Conservation (phyloP, 2,888 invertebrate species). For the Plebejus argus region DNA sequence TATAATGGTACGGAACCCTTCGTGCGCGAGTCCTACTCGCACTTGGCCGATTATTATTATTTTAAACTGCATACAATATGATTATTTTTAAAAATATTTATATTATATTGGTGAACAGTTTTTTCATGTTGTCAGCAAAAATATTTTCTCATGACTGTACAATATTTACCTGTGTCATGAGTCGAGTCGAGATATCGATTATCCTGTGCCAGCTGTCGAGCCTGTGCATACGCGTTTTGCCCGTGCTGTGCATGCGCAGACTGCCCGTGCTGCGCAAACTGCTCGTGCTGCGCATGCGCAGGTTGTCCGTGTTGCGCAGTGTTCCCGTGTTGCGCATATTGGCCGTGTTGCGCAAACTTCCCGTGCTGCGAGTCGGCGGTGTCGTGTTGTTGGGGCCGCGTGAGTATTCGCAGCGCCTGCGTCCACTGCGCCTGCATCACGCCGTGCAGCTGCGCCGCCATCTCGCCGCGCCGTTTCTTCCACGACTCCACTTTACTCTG, state of each 20-base stretch:
- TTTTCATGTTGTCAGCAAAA: too few species aligned
- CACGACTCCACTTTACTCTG: constrained; percentile 69
- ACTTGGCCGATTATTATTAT: too few species aligned
- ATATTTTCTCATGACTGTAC: too few species aligned
- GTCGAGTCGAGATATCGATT: constrained; percentile 14
- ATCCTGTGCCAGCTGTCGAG: background rate
- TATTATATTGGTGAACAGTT: too few species aligned
- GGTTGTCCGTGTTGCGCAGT: background rate
- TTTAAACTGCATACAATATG: too few species aligned
- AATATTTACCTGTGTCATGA: constrained; percentile 15
- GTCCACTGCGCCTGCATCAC: constrained; percentile 92
- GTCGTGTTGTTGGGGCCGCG: constrained; percentile 47
- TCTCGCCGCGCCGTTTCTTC: constrained; percentile 80
- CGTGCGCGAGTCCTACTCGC: too few species aligned
- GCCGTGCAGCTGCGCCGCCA: constrained; percentile 87
- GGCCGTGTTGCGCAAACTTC: background rate
- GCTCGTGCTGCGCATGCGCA: background rate
- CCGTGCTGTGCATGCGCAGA: background rate
- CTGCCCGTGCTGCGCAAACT: background rate
- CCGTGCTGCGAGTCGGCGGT: constrained; percentile 1
- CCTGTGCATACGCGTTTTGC: background rate
- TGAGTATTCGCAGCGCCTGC: constrained; percentile 86
- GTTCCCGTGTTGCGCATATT: background rate
- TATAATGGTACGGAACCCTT: too few species aligned
- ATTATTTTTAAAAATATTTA: too few species aligned